Evolutionary conservation across 2,888 invertebrate genomes (phyloP), one percentile per base, ranked within the genome.

Genomic region (Aproaerema taeniolella): DNA sequence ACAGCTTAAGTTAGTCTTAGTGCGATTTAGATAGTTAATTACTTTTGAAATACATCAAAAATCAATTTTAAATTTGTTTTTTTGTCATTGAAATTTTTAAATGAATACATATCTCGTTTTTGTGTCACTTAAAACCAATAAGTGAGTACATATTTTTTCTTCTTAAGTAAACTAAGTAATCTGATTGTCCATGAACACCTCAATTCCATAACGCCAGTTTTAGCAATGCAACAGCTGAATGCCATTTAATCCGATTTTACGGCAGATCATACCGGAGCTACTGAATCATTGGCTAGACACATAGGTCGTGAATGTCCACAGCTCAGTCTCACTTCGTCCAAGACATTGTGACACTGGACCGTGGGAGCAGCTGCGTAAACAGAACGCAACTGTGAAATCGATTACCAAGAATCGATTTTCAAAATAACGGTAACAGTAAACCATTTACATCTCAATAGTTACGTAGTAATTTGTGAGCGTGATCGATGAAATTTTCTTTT

Each of bases 371-470:
- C 78, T 69, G 74, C 75, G 74, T 71, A 70, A 75, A 71, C 74
- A 62, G 67, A 70, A 81, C 72, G 80, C 76, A 75, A 81, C 82
- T 74, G 78, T 68, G 54, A 41, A 78, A 86, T 79, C 76, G 81
- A 82, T 86, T 82, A 70, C 53, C 54, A 58, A 68, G 65, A 79
- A 81, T 79, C 79, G 81, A 81, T 80, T 83, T 82, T 79, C 76
- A 71, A 77, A 73, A 81, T 85, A 86, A 85, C 85, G 82, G 85
- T 70, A 76, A 71, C 65, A 60, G 65, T 68, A 65, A 75, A 70
- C 72, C 74, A 81, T 82, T 82, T 82, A 80, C 80, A 83, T 83
- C 78, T 75, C 61, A 71, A 81, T 74, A 64, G 77, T 79, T 78
- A 73, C 75, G 65, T 75, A 68, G 80, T 78, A 74, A 83, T 81